Base-by-base conservation (phyloP, 2,797 vertebrate genomes). In the Pseudochromis fuscus region DNA sequence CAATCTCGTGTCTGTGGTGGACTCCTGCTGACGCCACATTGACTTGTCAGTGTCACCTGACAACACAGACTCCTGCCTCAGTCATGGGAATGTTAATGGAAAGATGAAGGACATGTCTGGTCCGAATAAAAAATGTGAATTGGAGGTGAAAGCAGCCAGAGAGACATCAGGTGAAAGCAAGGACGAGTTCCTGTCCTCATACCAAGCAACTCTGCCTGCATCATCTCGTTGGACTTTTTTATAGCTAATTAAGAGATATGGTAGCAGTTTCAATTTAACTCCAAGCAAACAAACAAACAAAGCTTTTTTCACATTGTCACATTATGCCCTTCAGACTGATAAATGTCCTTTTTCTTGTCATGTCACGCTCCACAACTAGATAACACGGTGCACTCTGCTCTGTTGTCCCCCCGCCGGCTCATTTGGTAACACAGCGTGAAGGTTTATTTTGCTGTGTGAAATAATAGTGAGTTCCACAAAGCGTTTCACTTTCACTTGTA, bases 1-100 rank as follows among this genome's bases (percentile, higher is more conserved):
- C 1, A 27, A 48, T 48, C 23, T 28, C 45, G 42, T 38, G 42
- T 38, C 59, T 53, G 38, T 68, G 44, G 38, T 27, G 42, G 24
- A 53, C 58, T 56, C 57, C 61, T 44, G 52, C 52, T 24, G 8
- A 31, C 7, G 63, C 55, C 64, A 74, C 77, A 48, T 70, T 67
- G 68, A 37, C 55, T 35, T 58, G 66, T 75, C 83, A 13, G 38
- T 61, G 59, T 74, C 65, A n/a, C 67, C 79, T 81, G 78, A 83
- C 56, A 55, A 44, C 19, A 25, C 25, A 12, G 49, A 70, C 51
- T 24, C 61, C 67, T 55, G 67, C 57, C 55, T 30, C 6, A 37
- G 72, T 67, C 60, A 18, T 5, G 44, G 71, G 57, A 66, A 80
- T 81, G 77, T 88, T 77, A 83, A 87, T 79, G 49, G 37, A 15